Evolutionary conservation across 2,113 vertebrate species (phyloP), one percentile per base, ranked within the genome.

Genomic region (Cephalopholis sonnerati): DNA sequence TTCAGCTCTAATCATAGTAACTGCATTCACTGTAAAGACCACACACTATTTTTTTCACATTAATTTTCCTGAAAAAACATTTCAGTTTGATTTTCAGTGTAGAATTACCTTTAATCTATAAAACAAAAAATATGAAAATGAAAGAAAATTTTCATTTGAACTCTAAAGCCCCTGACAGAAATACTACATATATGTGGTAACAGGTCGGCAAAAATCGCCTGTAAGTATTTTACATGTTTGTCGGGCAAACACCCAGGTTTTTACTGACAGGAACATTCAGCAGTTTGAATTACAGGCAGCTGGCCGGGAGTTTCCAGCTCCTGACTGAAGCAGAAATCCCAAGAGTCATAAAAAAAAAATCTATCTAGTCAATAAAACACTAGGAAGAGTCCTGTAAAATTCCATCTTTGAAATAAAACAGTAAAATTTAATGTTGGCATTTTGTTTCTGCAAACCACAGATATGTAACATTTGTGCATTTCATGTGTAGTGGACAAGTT

Each of bases 271-370:
- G 53, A 67, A 51, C 53, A 41, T 58, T 81, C n/a, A 22, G 15
- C 0, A 0, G 66, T 27, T 70, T 65, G 24, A 44, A 70, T 24
- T 57, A 69, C 59, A 46, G 76, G 17, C 32, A 41, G 32, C 65
- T 17, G 20, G 7, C 5, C 6, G 48, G 50, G 39, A 68, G 48
- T 63, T 77, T 83, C 67, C 67, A 74, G 1, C 32, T 13, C 7
- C 10, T 64, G 63, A 74, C 50, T 32, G 46, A 48, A 77, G n/a
- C 41, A 72, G 29, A 79, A 82, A 82, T 39, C 55, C 5, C 24
- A 74, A 58, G 55, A 32, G n/a, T 72, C 32, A 51, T 65, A 41
- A 51, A 72, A 41, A 51, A 72, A 63, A 22, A 57, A 50, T 11
- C 7, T 5, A n/a, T 54, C 18, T 11, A 70, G 57, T 27, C 27